phyloP scores from a whole-genome alignment of 2,113 vertebrate genomes.

The Shinisaurus crocodilurus region DNA sequence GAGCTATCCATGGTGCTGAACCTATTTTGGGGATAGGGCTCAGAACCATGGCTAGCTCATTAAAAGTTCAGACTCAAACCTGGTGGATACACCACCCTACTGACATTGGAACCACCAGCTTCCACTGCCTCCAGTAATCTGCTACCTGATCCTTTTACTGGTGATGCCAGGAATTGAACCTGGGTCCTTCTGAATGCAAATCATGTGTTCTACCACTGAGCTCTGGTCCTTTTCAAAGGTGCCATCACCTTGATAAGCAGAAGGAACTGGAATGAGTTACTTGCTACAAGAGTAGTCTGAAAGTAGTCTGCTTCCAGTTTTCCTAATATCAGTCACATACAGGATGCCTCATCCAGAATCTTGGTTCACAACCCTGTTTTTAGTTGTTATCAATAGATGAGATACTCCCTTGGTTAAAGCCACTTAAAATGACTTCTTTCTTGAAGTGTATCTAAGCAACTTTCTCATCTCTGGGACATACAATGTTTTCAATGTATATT shows the following conservation, averaged over 20 bases:
- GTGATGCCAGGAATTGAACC: too few relatives aligned
- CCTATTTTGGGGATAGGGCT: too few relatives aligned
- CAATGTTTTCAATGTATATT: neutral
- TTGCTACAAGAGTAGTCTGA: neutral
- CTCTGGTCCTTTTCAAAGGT: too few relatives aligned
- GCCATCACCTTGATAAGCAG: neutral
- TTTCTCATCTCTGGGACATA: neutral
- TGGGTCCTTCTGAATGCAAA: too few relatives aligned
- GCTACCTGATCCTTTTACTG: too few relatives aligned
- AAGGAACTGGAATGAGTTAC: neutral
- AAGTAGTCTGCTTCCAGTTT: neutral
- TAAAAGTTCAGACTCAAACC: too few relatives aligned
- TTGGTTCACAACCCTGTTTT: neutral
- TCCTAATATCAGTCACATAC: neutral
- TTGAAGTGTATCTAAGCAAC: neutral
- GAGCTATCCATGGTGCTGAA: too few relatives aligned
- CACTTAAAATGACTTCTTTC: neutral
- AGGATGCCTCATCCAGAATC: neutral
- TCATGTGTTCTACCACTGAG: too few relatives aligned
- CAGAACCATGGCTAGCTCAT: too few relatives aligned
- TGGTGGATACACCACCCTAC: too few relatives aligned
- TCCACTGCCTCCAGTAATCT: too few relatives aligned
- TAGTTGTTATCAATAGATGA: neutral
- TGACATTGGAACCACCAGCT: too few relatives aligned
- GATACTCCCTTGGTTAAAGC: neutral